These are phyloP conservation scores for Onchidella celtica DNA, from an alignment of 2,888 invertebrate species.

Conservation along the genomic window DNA sequence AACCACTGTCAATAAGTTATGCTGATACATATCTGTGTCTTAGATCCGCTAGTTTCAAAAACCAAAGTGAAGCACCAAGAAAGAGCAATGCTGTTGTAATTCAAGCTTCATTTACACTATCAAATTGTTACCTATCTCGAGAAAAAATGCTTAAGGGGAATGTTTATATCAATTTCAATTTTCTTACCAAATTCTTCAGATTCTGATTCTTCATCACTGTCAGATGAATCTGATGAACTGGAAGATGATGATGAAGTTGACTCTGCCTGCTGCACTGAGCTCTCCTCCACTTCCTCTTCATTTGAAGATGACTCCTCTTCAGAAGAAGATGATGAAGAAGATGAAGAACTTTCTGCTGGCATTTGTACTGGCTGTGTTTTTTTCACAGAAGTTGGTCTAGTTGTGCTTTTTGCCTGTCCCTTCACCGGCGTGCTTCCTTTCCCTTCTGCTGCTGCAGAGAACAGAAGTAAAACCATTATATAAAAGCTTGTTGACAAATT, in stretches of 20 bases:
- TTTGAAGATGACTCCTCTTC: constrained; percentile 27
- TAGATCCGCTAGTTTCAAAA: no score
- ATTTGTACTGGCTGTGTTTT: not conserved
- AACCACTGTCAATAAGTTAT: no score
- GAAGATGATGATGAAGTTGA: not conserved
- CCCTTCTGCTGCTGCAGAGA: constrained; percentile 1
- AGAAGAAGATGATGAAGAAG: not conserved
- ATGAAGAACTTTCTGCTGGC: constrained; percentile 6
- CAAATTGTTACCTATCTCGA: no score
- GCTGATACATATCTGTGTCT: no score
- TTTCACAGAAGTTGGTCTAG: not conserved
- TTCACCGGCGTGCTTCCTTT: not conserved
- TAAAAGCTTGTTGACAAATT: no score
- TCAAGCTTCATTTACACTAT: no score
- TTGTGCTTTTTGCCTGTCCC: not conserved
- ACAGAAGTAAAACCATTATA: not conserved
- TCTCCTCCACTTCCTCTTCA: constrained; percentile 5
- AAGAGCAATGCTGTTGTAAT: no score
- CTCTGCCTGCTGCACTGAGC: not conserved
- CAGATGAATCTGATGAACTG: constrained; percentile 16
- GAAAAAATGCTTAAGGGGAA: no score
- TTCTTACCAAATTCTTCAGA: constrained; percentile 41
- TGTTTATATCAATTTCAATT: no score
- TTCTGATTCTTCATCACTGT: constrained; percentile 1
- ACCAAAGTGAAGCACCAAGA: no score